Percentiles rank a stretch among this genome's conserved stretches.
These are phyloP conservation scores for Siderastrea radians DNA, from an alignment of 92 coral and sea anemone species.

Conservation along the genomic window DNA sequence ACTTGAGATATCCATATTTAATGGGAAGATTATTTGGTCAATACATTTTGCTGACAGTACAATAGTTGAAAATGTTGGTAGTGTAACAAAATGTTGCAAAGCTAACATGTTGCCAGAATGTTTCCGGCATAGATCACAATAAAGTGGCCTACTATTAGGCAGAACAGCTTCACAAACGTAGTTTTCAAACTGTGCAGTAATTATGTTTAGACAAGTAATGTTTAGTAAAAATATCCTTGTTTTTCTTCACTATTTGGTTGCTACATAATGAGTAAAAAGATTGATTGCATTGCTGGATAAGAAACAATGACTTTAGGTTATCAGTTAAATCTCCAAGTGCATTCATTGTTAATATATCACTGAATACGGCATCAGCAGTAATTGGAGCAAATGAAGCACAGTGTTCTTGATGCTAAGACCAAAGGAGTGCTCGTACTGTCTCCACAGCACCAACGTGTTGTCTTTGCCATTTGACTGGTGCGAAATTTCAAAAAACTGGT, in stretches of 20 bases:
- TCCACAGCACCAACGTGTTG: conserved; percentile 39
- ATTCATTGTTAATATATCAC: conserved; percentile 65
- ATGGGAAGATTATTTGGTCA: conserved; percentile 41
- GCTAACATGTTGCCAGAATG: conserved; percentile 69
- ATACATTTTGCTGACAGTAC: conserved; percentile 62
- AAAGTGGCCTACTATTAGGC: conserved; percentile 64
- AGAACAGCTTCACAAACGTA: conserved; percentile 68
- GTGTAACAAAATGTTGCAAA: conserved; percentile 65
- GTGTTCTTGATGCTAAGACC: conserved; percentile 58
- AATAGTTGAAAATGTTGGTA: conserved; percentile 44
- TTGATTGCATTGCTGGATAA: conserved; percentile 56
- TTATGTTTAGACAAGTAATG: conserved; percentile 53
- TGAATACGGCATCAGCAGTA: conserved; percentile 80
- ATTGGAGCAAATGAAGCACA: conserved; percentile 65
- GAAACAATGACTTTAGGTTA: conserved; percentile 66
- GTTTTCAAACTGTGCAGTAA: conserved; percentile 47
- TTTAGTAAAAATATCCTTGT: conserved; percentile 60
- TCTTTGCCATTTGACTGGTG: background rate
- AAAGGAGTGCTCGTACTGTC: conserved; percentile 69
- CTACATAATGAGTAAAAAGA: conserved; percentile 50
- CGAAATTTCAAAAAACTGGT: conserved; percentile 65
- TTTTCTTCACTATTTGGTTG: conserved; percentile 57
- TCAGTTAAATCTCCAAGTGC: conserved; percentile 63
- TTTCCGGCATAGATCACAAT: conserved; percentile 58
- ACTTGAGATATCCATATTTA: conserved; percentile 44